Evolutionary conservation across 2,888 invertebrate species (phyloP), one percentile per base, ranked within the genome.

Genomic region (Sinohyriopsis cumingii): DNA sequence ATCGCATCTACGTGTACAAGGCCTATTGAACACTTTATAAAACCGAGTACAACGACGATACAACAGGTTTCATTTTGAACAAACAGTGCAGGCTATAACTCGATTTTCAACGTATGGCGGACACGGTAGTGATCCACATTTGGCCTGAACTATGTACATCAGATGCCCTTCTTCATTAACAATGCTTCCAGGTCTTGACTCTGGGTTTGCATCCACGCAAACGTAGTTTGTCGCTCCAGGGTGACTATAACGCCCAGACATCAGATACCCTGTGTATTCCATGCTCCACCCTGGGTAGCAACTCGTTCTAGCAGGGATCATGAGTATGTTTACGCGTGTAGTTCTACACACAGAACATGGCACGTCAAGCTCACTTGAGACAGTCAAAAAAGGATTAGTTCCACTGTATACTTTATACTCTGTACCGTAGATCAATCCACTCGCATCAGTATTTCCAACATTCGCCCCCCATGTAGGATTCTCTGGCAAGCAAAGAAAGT

Each of bases 231-330:
- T 64, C 0, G 69, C 54, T 12, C 55, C 28, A 19, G 53, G 3
- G 24, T 65, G 56, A 0, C 15, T 12, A 60, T 65, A 25, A 22
- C 55, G 20, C 6, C 55, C 65, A 2, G 62, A 60, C 69, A 69
- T 69, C 15, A 65, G 65, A 22, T 69, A 69, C 2, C 69, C 69
- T 3, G 25, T 69, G 64, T 69, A 64, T 28, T 69, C 69, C 25
- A 60, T 65, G 15, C 64, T 65, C 69, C 69, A 69, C 19, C 65
- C 69, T 20, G 64, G 55, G 53, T 65, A 69, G 33, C 65, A 65
- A 20, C 66, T 60, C 1, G 24, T 22, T 20, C 65, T 28, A 19
- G 28, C 59, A 6, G 69, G 69, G 22, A 69, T 64, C 69, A 69
- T 69, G 12, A 64, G 12, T 12, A 56, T 57, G n/a, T 25, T 25